phyloP scores from a whole-genome alignment of 2,888 invertebrate species.

The Cybosia mesomella region DNA sequence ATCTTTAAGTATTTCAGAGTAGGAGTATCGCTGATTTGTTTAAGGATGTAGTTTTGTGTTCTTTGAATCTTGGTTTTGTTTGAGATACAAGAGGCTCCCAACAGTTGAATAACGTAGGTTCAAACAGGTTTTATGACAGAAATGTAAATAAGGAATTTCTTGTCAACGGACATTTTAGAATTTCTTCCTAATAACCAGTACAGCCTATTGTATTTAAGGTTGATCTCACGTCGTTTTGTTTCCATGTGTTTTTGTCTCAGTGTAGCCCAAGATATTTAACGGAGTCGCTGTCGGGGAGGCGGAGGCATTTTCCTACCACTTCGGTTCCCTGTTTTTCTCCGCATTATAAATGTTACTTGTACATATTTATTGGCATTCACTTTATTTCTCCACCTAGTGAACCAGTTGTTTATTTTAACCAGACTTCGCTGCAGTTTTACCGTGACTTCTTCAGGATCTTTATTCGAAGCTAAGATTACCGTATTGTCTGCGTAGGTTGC shows the following conservation, averaged over 20 bases:
- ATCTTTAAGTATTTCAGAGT: too few relatives aligned
- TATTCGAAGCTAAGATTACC: too few relatives aligned
- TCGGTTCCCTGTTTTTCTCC: neutral
- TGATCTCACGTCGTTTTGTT: neutral
- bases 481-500: too few relatives aligned
- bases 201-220: too few relatives aligned
- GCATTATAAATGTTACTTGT: neutral
- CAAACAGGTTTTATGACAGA: neutral
- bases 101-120: neutral
- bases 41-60: too few relatives aligned
- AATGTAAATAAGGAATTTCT: neutral
- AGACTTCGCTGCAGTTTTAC: too few relatives aligned
- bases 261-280: neutral
- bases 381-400: neutral
- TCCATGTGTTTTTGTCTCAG: neutral
- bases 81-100: neutral
- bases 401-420: neutral
- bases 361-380: neutral
- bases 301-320: neutral
- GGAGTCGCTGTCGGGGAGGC: neutral
- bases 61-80: neutral
- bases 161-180: neutral
- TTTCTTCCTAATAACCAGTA: neutral
- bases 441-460: too few relatives aligned
- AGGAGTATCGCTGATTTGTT: neutral